Base-by-base conservation (phyloP, 2,113 vertebrate genomes). In the Chionis minor region DNA sequence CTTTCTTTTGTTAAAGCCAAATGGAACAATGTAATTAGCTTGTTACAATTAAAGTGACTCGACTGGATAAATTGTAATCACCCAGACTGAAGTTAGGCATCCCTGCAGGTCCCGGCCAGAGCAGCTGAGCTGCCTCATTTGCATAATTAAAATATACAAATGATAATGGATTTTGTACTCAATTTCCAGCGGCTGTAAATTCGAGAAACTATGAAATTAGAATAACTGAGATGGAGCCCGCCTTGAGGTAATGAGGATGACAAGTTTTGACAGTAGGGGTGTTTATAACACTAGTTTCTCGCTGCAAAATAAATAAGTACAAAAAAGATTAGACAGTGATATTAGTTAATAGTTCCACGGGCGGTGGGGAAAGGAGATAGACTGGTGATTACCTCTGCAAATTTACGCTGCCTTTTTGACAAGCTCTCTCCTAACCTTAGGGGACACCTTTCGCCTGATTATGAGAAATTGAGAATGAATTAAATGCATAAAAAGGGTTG, bases 101-200 rank as follows among this genome's bases (percentile, higher is more conserved):
- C 99, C 99, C 99, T 99, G 99, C 99, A 99, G 99, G 99, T 99
- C 98, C 98, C 98, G 98, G 98, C 98, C 98, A 98, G 98, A 98
- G 97, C 99, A 99, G 99, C 99, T 99, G 99, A 99, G 99, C 99
- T 99, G 99, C 98, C 99, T 99, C 98, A 99, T 99, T 99, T 99
- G 99, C 99, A 99, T 99, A 99, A 99, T 99, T 99, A 99, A 99
- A 99, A 99, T 99, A 99, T 99, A 99, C 99, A 99, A 99, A 99
- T 99, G 99, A 99, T 99, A 99, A 99, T 99, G 99, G 99, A 99
- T 99, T 99, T 99, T 99, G 99, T 99, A 99, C 99, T 99, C 99
- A 99, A 99, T 99, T 99, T 99, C 99, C 99, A 99, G 99, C 98
- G 99, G 99, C 99, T 99, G 99, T 99, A 99, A 99, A 99, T 99